Evolutionary conservation across 2,888 invertebrate species (phyloP), one percentile per base, ranked within the genome.

Genomic region (Syrphus vitripennis): DNA sequence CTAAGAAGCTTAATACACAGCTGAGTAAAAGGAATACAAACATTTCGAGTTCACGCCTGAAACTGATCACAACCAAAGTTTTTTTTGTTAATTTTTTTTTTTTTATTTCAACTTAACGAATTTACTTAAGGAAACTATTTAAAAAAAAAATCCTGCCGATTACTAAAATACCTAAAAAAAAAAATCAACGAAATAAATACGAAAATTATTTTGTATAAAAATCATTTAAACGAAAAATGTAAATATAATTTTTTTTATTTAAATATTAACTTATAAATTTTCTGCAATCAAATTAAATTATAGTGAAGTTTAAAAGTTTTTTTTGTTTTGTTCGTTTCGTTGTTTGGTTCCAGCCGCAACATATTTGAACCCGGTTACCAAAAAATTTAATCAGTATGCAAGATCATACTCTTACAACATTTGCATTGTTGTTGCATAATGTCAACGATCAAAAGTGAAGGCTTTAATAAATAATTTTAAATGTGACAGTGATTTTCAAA

Each of bases 371-470:
- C 81, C 84, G 83, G 61, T 69, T 48, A 63, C 75, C 40, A 63
- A 70, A 40, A 81, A 14, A 24, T 21, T 4, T 31, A 55, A 65
- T 80, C 76, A 80, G 61, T 84, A 84, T 84, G 84, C 84, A 72
- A 61, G 53, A 72, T 55, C 61, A 48, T n/a, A 63, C 72, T n/a
- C n/a, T 37, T 53, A 19, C 12, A 55, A 34, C 57, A 77, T 84
- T 81, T 69, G 72, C 53, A 76, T 72, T 83, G 40, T 45, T 69
- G 71, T 84, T 81, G 76, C 81, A 84, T 81, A 84, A 84, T 72
- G 67, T 76, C 75, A 65, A 31, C 84, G 67, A 76, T 80, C 71
- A 65, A 69, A 72, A 81, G 81, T 77, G 81, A 84, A 84, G 84
- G 81, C 61, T 69, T 61, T n/a, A 31, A 40, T 21, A 50, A 16